Base-by-base conservation (phyloP, 2,113 vertebrate genomes). In the Trogon melanurus region DNA sequence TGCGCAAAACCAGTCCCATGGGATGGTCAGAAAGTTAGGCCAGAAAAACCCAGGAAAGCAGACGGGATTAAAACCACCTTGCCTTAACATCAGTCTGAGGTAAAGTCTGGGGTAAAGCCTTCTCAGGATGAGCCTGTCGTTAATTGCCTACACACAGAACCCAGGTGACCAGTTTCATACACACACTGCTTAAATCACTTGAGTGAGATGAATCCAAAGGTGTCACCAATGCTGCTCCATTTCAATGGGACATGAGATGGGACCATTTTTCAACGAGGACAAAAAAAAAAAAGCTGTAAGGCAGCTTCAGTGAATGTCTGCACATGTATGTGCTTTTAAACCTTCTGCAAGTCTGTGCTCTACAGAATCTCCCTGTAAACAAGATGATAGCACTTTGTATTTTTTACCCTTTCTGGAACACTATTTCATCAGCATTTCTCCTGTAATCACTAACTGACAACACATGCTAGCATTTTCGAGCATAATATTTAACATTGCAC, bases 351-450 rank as follows among this genome's bases (percentile, higher is more conserved):
- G 71, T 74, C 81, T 67, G 41, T 9, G 10, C 78, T 95, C 71
- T 87, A 84, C 30, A 51, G 32, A 86, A 79, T 17, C 38, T 94
- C 85, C 21, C n/a, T 88, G 58, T 93, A 97, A 98, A 97, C 89
- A 97, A 95, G 73, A 97, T 92, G 56, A 95, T 34, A 91, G 88
- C 73, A 96, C 79, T 92, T 94, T 90, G 70, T 94, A 89, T 93
- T 95, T 96, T 97, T 95, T 60, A 91, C 62, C 65, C 53, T 50
- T 96, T 88, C 87, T 96, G 95, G 95, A 86, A 90, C 18, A 44
- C 15, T 65, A 71, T 93, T 89, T 93, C 92, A 95, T 62, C 83
- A 93, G 62, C 79, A 56, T 82, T 96, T 89, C 82, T 94, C 57
- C 51, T 71, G 30, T 93, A 75, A 79, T 82, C 64, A 87, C 80